These are phyloP conservation scores for Callinectes sapidus DNA, from an alignment of 2,888 invertebrate species.

Conservation along the genomic window DNA sequence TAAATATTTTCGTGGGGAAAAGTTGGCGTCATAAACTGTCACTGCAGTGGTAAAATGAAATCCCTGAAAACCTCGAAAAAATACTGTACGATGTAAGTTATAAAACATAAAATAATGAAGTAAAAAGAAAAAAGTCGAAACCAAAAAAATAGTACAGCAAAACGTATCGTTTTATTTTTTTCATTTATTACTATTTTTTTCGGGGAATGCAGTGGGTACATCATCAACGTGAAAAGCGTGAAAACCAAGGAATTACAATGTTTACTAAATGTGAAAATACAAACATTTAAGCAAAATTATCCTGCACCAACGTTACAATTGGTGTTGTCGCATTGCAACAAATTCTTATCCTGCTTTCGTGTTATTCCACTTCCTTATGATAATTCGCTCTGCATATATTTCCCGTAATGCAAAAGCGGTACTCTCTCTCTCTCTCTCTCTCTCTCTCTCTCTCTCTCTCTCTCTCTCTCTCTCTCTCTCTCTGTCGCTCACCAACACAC, in stretches of 20 bases:
- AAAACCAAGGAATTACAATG: background rate
- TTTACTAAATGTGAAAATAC: background rate
- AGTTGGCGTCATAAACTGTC: background rate
- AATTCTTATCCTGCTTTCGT: background rate
- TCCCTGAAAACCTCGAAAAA: background rate
- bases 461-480: conserved; percentile 40
- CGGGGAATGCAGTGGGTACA: background rate
- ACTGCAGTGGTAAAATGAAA: background rate
- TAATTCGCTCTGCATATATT: background rate
- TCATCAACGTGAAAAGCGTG: background rate
- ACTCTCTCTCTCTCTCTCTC: background rate
- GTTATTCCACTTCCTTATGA: background rate
- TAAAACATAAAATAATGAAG: background rate
- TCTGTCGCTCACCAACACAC: conserved; percentile 31
- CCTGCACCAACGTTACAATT: background rate
- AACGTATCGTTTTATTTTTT: background rate
- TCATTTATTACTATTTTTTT: background rate
- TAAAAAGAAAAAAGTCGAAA: background rate
- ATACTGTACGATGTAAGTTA: background rate
- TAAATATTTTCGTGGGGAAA: background rate
- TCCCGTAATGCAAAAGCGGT: background rate
- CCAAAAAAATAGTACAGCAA: background rate
- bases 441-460: conserved; percentile 37
- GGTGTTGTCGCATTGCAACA: background rate
- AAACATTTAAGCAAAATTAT: background rate